These are phyloP conservation scores for Cataglyphis cursor DNA, from an alignment of 2,888 invertebrate genomes.

Conservation along the genomic window DNA sequence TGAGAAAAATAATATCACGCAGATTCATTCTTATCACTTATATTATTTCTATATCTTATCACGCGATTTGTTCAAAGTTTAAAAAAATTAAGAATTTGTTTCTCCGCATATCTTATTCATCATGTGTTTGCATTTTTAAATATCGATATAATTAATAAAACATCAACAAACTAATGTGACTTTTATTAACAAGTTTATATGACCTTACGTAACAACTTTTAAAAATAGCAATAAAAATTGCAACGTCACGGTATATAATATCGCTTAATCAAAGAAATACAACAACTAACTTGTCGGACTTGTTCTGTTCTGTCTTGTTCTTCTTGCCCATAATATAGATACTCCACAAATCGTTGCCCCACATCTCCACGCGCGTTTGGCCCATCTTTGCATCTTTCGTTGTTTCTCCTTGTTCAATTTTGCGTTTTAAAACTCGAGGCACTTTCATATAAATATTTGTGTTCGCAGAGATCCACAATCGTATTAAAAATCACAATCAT, in stretches of 20 bases:
- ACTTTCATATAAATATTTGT: not conserved
- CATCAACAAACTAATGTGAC: not conserved
- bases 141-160: not conserved
- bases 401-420: not conserved
- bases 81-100: not conserved
- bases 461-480: not conserved
- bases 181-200: not conserved
- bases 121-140: not conserved
- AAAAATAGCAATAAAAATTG: too few relatives aligned
- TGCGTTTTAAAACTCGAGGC: constrained; percentile 5
- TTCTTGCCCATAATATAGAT: constrained; percentile 16
- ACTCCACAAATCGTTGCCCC: constrained; percentile 79
- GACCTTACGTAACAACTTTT: not conserved
- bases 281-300: constrained; percentile 14
- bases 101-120: not conserved
- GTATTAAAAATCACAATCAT: not conserved
- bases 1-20: not conserved
- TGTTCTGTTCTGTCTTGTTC: not conserved
- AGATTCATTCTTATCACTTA: not conserved
- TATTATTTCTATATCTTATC: constrained; percentile 11
- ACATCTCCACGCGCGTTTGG: constrained; percentile 67
- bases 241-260: not conserved
- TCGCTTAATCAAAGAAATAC: not conserved
- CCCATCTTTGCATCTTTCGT: not conserved
- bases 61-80: not conserved